Conservation (phyloP, 2,888 invertebrate species). For the Formica aserva region DNA sequence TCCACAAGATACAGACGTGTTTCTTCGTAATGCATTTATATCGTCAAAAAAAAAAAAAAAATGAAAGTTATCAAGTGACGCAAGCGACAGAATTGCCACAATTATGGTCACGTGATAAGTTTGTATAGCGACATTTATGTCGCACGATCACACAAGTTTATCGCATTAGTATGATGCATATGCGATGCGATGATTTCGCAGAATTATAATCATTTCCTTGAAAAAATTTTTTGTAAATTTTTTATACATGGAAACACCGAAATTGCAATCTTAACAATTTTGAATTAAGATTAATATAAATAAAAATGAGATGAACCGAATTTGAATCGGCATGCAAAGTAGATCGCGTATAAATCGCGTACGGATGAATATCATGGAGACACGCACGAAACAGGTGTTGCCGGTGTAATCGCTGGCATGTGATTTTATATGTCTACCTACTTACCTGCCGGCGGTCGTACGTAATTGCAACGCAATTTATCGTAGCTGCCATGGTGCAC, state of each 20-base stretch:
- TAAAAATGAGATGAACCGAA: neutral
- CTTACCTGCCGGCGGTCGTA: slow-evolving; percentile 20
- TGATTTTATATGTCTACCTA: slow-evolving; percentile 41
- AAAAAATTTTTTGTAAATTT: neutral
- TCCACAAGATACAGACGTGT: slow-evolving; percentile 23
- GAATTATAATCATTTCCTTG: neutral
- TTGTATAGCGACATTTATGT: neutral
- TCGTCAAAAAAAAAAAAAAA: neutral
- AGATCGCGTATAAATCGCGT: neutral
- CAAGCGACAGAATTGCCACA: neutral
- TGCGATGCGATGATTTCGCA: neutral
- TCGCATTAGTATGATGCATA: neutral
- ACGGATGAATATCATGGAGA: slow-evolving; percentile 5
- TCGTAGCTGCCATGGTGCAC: slow-evolving; percentile 17
- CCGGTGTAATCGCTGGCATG: slow-evolving; percentile 18
- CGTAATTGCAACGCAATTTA: slow-evolving; percentile 46
- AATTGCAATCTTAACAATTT: neutral
- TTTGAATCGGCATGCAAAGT: neutral
- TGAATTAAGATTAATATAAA: neutral
- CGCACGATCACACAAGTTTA: neutral
- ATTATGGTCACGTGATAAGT: slow-evolving; percentile 6
- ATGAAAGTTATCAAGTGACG: neutral
- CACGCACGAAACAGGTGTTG: slow-evolving; percentile 41
- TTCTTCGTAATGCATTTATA: neutral
- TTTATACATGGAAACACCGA: neutral